Base-by-base conservation (phyloP, 1,140 invertebrate genomes). In the Euwallacea similis region DNA sequence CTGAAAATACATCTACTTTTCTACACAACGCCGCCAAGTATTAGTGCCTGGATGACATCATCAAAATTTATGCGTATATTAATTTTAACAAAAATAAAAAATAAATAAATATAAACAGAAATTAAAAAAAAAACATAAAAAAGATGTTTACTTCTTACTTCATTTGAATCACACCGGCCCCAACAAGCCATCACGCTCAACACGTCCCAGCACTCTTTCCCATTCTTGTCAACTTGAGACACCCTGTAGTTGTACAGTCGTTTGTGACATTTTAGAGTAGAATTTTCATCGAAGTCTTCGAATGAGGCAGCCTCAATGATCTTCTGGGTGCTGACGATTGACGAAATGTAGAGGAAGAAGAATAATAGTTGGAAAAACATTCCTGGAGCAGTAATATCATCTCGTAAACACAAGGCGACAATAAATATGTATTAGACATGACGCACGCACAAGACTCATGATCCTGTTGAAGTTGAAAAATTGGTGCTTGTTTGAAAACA, bases 111-210 rank as follows among this genome's bases (percentile, higher is more conserved):
- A n/a, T n/a, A n/a, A n/a, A n/a, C n/a, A n/a, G n/a, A n/a, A n/a
- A n/a, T 33, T 33, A 2, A 33, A 33, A 2, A 4, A 33, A 33
- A 33, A 2, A 33, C 21, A 33, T 1, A 33, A 33, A 33, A 33
- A 33, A 33, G 21, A 4, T 33, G 4, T 33, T 33, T 33, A 33
- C 1, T 33, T 33, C 41, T 50, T 81, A 86, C 88, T 87, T 94
- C 93, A 76, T 90, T 91, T 0, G 92, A 93, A 77, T 92, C 88
- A 73, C 93, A 95, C 42, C 91, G 86, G 64, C 93, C 93, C 90
- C 91, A 93, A 78, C 93, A 94, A 0, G 90, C 90, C 81, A 87
- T 86, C 2, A 93, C 90, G 42, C 86, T 88, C 4, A 93, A 84
- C 21, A 86, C 83, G 75, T 91, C 92, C 85, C 87, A 90, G 76